These are phyloP conservation scores for Liparis tanakae DNA, from an alignment of 2,797 vertebrate genomes.

Conservation along the genomic window DNA sequence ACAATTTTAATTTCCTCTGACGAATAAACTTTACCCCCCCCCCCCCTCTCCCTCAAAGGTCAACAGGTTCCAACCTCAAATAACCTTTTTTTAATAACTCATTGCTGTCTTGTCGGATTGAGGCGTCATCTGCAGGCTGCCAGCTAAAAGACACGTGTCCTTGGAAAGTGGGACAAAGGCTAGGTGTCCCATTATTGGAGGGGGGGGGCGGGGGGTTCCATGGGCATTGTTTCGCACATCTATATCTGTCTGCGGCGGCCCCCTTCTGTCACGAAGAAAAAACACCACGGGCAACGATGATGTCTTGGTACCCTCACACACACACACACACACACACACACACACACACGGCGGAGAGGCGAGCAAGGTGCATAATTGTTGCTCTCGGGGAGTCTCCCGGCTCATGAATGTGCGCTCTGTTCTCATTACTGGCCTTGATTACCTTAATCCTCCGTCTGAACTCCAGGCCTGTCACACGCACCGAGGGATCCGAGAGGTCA, in stretches of 20 bases:
- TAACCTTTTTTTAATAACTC: neutral
- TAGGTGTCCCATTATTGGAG: constrained; percentile 29
- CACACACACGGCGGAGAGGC: neutral
- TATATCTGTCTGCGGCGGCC: constrained; percentile 52
- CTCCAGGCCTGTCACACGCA: constrained; percentile 68
- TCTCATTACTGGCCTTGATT: constrained; percentile 76
- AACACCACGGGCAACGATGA: constrained; percentile 35
- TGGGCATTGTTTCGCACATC: constrained; percentile 32
- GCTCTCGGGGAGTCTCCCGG: constrained; percentile 46
- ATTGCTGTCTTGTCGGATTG: constrained; percentile 12
- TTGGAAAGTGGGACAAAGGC: constrained; percentile 51
- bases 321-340: neutral
- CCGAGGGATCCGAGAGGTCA: constrained; percentile 69
- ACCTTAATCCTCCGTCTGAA: constrained; percentile 76
- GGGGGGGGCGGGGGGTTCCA: neutral
- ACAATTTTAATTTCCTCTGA: neutral
- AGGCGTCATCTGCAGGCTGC: constrained; percentile 2
- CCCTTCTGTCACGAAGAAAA: constrained; percentile 52
- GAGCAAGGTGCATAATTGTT: constrained; percentile 44
- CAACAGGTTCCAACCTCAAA: neutral
- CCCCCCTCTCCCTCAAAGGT: neutral
- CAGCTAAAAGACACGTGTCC: constrained; percentile 21
- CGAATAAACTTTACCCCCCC: neutral
- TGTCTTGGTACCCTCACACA: constrained; percentile 4
- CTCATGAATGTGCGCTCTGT: constrained; percentile 68